Percentiles rank a stretch among this genome's conserved stretches.
These are phyloP conservation scores for Octomys mimax DNA, from an alignment of 2,797 vertebrate genomes.

Conservation along the genomic window DNA sequence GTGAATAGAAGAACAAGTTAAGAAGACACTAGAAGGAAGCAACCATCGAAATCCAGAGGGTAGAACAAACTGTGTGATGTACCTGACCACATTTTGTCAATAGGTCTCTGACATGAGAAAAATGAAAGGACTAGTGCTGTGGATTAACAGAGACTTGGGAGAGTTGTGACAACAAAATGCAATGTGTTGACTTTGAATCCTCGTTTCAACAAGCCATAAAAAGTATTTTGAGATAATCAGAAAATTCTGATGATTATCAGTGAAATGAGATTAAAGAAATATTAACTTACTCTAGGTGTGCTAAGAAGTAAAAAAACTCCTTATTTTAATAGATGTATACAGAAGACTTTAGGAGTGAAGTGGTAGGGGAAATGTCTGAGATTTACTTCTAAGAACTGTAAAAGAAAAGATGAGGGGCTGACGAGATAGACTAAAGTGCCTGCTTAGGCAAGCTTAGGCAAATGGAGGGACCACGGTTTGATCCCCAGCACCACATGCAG, in stretches of 20 bases:
- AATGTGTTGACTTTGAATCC: not conserved
- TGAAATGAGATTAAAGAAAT: not conserved
- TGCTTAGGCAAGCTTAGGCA: no score
- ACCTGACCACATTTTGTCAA: not conserved
- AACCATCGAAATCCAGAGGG: not conserved
- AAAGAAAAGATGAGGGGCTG: not conserved
- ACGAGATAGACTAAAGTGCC: no score
- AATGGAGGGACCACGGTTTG: no score
- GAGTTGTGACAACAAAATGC: not conserved
- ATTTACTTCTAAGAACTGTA: not conserved
- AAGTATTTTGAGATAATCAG: conserved; percentile 31
- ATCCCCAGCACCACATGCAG: no score
- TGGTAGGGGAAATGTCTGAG: conserved; percentile 1
- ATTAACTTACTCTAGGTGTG: not conserved
- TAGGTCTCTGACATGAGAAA: not conserved
- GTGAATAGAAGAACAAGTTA: not conserved
- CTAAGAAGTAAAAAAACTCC: not conserved
- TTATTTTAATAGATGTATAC: not conserved
- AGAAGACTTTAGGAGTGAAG: conserved; percentile 7
- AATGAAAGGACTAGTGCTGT: not conserved
- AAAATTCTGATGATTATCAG: conserved; percentile 45
- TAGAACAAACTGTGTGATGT: not conserved
- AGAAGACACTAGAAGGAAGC: conserved; percentile 15
- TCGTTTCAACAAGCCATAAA: conserved; percentile 27
- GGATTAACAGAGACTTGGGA: not conserved